These are phyloP conservation scores for Amblyopsis rosae DNA, from an alignment of 2,113 vertebrate species.

Conservation along the genomic window DNA sequence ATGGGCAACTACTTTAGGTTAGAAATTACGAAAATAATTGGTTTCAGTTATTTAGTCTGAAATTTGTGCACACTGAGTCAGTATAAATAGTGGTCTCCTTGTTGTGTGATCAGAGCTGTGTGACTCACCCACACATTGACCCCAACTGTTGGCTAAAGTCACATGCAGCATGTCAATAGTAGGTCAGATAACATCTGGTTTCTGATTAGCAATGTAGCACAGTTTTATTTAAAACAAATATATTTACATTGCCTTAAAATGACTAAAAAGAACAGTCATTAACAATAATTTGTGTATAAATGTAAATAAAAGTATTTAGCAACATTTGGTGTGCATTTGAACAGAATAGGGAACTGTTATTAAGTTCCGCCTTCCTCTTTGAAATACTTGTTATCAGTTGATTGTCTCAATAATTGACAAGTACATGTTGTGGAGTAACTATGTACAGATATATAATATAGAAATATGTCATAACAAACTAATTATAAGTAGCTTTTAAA, in stretches of 20 bases:
- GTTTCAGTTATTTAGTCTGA: conserved; percentile 16
- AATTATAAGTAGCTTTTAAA: background rate
- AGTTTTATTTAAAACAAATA: background rate
- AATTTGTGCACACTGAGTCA: conserved; percentile 9
- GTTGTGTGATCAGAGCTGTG: background rate
- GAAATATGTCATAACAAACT: conserved; percentile 34
- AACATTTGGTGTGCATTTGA: conserved; percentile 53
- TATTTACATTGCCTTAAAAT: conserved; percentile 72
- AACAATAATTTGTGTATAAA: conserved; percentile 56
- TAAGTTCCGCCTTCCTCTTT: background rate
- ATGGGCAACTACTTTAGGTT: background rate
- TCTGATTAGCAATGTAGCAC: no score
- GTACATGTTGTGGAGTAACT: conserved; percentile 37
- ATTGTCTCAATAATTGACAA: background rate
- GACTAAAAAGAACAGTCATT: conserved; percentile 46
- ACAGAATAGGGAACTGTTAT: conserved; percentile 55
- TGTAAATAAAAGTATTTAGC: conserved; percentile 64
- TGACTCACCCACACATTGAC: no score
- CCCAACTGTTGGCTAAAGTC: conserved; percentile 15
- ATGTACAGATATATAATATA: conserved; percentile 11
- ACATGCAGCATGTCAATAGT: conserved; percentile 8
- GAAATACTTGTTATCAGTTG: background rate
- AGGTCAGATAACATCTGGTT: no score
- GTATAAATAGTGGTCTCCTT: conserved; percentile 9
- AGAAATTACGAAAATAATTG: conserved; percentile 32